phyloP scores from a whole-genome alignment of 2,888 invertebrate genomes.

The Clunio marinus region DNA sequence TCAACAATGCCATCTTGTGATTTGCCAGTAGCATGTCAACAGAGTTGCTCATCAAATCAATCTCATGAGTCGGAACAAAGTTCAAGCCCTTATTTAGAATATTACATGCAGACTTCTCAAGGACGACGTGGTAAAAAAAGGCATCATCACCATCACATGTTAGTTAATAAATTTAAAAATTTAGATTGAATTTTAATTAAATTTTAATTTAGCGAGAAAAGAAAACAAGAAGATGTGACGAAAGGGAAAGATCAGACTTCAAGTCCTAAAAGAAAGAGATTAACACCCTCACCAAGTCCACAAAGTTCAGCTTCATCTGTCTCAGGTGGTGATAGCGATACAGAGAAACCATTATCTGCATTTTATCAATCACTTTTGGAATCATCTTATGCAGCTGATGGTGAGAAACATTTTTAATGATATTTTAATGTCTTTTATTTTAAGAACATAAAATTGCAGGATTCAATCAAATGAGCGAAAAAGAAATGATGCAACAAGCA shows the following conservation, averaged over 20 bases:
- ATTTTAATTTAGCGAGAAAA: conserved; percentile 28
- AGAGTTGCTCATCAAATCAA: conserved; percentile 19
- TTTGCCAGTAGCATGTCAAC: not conserved
- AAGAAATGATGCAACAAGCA: conserved; percentile 51
- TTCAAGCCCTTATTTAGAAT: conserved; percentile 2
- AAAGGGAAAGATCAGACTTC: conserved; percentile 23
- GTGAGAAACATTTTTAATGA: conserved; percentile 42
- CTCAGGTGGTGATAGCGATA: conserved; percentile 24
- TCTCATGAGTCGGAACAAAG: conserved; percentile 10
- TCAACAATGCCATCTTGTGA: conserved; percentile 13
- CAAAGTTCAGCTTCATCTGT: not conserved
- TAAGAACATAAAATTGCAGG: conserved; percentile 41
- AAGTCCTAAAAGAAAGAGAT: conserved; percentile 32
- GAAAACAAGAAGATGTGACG: conserved; percentile 19
- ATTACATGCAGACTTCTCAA: conserved; percentile 14
- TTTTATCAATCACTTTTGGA: conserved; percentile 52
- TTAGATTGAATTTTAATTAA: not conserved
- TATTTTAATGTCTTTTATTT: conserved; percentile 1
- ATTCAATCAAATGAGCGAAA: conserved; percentile 47
- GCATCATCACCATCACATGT: not conserved
- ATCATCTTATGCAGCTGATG: conserved; percentile 50
- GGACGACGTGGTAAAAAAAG: conserved; percentile 10
- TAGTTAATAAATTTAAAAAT: not conserved
- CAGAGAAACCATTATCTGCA: conserved; percentile 44
- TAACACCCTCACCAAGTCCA: not conserved